A percentile compares a stretch with the other conserved stretches of the same genome.
Evolutionary conservation across 2,113 vertebrate species (phyloP).

Genomic region (Carettochelys insculpta): DNA sequence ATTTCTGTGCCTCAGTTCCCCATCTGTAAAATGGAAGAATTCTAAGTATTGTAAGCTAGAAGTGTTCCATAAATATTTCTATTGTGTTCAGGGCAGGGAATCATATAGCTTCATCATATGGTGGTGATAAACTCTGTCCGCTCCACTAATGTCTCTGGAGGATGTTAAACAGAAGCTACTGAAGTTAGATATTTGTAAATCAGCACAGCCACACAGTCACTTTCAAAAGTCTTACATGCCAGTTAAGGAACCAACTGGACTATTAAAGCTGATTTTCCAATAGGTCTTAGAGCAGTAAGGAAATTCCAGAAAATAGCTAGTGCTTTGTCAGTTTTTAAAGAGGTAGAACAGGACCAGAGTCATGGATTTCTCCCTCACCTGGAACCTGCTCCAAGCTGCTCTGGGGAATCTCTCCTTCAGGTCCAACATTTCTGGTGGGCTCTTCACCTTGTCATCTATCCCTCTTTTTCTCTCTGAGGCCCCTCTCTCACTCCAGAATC

Average conservation of each 20-base stretch:
- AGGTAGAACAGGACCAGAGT: not conserved
- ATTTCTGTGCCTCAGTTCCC: not conserved
- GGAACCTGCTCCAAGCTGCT: not conserved
- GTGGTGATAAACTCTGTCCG: not conserved
- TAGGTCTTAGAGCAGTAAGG: not conserved
- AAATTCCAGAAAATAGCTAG: not conserved
- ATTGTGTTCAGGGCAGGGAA: not conserved
- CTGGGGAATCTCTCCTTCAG: not conserved
- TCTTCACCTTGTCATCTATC: not conserved
- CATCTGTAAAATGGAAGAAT: not conserved
- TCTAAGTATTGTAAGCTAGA: not conserved
- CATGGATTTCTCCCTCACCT: not conserved
- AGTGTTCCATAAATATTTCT: not conserved
- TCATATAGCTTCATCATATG: not conserved
- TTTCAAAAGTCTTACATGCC: not conserved
- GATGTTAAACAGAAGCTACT: not conserved
- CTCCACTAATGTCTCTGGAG: not conserved
- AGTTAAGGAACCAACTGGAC: not conserved
- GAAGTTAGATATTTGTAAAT: not conserved
- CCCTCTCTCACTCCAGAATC: not conserved
- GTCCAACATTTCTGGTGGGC: not conserved
- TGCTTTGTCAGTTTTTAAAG: no score
- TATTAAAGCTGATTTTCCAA: not conserved
- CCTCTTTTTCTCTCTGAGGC: not conserved
- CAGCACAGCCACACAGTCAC: not conserved